Evolutionary conservation across 2,797 vertebrate genomes (phyloP), one percentile per base, ranked within the genome.

Genomic region (Steatocranus sp.): DNA sequence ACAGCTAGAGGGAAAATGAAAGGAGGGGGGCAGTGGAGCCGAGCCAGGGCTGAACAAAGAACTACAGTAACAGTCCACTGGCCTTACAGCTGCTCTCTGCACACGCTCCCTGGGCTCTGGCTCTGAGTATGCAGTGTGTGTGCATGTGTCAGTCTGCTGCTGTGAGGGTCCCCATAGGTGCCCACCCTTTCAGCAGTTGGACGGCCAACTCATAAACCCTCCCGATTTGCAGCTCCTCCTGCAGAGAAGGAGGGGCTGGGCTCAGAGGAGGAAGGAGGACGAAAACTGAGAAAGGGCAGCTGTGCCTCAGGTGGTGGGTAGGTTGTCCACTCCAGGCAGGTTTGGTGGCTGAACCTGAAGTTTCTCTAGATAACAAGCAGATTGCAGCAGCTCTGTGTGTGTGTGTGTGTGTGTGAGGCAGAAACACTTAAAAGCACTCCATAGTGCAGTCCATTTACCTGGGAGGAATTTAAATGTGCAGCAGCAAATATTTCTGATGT

Each of bases 1-100:
- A 20, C 6, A 18, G 53, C 17, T 5, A 58, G 18, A 49, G 38
- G 30, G 32, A 78, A 56, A 79, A 76, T 32, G 34, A 58, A 78
- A 76, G 48, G 20, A 83, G 70, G 20, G 81, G 63, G 27, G 73
- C 86, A 75, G 87, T 91, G 90, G 91, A 92, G 90, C 89, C 15
- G 82, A 93, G 91, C 93, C 90, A 93, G 90, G 20, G 68, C 85
- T 83, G 89, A 92, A 95, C 93, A 95, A 95, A 96, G 93, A 94
- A 84, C 94, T 95, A 94, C 93, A 95, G 94, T 94, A 93, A 94
- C 89, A 92, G 91, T 94, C 90, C 87, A 88, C 89, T 90, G 90
- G 90, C 90, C 90, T 89, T 91, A 88, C 93, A 94, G 92, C 93
- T 93, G 93, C 94, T 94, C 89, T 88, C 89, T 85, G 81, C 87